A percentile compares a stretch with the other conserved stretches of the same genome.
Conservation (phyloP, 2,113 vertebrate species). For the Mesembrinibis cayennensis region DNA sequence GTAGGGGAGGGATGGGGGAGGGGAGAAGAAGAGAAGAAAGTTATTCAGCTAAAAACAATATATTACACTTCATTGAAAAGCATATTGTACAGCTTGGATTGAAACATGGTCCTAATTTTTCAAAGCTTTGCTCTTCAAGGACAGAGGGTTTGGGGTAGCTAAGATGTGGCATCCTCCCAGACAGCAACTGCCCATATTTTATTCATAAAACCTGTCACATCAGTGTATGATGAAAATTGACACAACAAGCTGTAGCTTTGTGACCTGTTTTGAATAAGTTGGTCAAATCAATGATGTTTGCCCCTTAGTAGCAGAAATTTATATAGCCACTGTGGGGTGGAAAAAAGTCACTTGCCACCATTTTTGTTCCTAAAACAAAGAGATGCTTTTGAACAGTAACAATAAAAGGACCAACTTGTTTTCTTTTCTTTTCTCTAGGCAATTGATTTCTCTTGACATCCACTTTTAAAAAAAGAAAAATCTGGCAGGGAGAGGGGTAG, state of each 20-base stretch:
- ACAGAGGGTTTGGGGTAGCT: conserved; percentile 56
- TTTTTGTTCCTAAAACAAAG: conserved; percentile 47
- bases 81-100: conserved; percentile 60
- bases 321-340: neutral
- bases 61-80: conserved; percentile 66
- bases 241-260: conserved; percentile 4
- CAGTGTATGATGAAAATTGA: conserved; percentile 57
- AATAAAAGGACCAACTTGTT: conserved; percentile 26
- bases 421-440: conserved; percentile 16
- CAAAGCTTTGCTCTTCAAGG: conserved; percentile 73
- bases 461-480: neutral
- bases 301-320: conserved; percentile 21
- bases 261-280: conserved; percentile 52
- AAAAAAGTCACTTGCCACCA: conserved; percentile 23
- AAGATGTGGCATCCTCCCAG: conserved; percentile 66
- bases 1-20: neutral
- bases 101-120: conserved; percentile 76
- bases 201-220: conserved; percentile 69
- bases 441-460: conserved; percentile 27
- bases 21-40: conserved; percentile 43
- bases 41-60: conserved; percentile 73
- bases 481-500: neutral
- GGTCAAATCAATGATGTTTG: conserved; percentile 23
- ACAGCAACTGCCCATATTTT: conserved; percentile 63
- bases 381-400: neutral